Evolutionary conservation across 1,140 invertebrate genomes (phyloP).

Genomic region (Eciton burchellii): DNA sequence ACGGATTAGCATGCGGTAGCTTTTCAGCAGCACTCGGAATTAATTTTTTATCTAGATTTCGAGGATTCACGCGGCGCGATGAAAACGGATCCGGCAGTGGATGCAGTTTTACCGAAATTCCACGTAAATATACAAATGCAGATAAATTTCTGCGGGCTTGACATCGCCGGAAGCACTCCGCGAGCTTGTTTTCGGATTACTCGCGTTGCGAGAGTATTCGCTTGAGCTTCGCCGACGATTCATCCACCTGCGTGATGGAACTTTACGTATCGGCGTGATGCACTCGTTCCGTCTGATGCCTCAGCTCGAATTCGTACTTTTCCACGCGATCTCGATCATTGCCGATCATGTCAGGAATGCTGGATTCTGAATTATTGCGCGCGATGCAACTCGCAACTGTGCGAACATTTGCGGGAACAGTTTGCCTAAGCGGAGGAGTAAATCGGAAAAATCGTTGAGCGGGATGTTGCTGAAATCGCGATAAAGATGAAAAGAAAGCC

Average conservation of each 20-base stretch:
- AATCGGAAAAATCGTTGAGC: slow-evolving; percentile 12
- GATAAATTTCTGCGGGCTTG: not conserved
- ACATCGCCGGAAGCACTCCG: not conserved
- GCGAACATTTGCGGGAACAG: not conserved
- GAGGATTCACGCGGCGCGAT: not conserved
- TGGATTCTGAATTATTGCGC: not conserved
- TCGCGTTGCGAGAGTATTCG: not conserved
- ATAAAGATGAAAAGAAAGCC: not conserved
- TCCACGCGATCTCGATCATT: slow-evolving; percentile 22
- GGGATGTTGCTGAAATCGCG: slow-evolving; percentile 5
- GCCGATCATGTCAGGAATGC: slow-evolving; percentile 10
- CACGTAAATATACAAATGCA: too few species aligned
- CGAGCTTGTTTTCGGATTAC: not conserved
- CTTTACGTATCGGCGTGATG: slow-evolving; percentile 29
- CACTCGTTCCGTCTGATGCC: not conserved
- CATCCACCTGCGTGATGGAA: slow-evolving; percentile 22
- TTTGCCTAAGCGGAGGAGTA: not conserved
- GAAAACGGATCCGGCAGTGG: not conserved
- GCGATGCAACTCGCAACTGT: not conserved
- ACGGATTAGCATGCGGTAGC: too few species aligned
- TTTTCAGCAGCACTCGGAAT: not conserved
- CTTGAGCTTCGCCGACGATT: not conserved
- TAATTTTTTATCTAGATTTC: not conserved
- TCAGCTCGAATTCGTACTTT: slow-evolving; percentile 23
- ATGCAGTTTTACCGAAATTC: slow-evolving; percentile 5